Percentiles rank a stretch among this genome's conserved stretches.
Conservation (phyloP, 2,113 vertebrate genomes). For the Gymnarchus niloticus region DNA sequence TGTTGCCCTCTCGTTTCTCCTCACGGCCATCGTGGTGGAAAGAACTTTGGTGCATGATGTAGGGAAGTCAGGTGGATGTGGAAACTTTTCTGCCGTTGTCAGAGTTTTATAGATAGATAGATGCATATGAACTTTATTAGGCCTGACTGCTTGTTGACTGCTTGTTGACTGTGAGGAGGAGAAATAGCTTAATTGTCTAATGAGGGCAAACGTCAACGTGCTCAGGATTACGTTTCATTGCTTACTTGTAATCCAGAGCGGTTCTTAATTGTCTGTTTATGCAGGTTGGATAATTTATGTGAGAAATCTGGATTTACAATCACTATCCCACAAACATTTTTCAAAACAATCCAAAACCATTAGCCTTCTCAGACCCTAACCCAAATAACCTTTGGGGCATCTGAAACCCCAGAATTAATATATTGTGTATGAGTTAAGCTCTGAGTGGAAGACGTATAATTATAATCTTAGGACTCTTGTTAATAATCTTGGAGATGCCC, state of each 20-base stretch:
- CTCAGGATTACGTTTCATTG: background rate
- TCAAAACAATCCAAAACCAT: no score
- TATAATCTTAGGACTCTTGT: background rate
- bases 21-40: background rate
- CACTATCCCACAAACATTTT: no score
- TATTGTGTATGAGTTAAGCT: no score
- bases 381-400: no score
- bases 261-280: background rate
- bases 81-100: background rate
- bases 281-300: background rate
- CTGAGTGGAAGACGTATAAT: background rate
- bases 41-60: background rate
- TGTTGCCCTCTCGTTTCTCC: background rate
- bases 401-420: no score
- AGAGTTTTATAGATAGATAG: background rate
- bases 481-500: background rate
- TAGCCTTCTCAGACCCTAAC: no score
- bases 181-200: background rate
- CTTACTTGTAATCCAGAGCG: background rate
- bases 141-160: no score
- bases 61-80: background rate
- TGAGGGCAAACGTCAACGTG: background rate
- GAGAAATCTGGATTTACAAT: no score
- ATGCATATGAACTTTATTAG: no score
- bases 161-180: background rate